A percentile compares a stretch with the other conserved stretches of the same genome.
Conservation (phyloP, 1,140 invertebrate genomes). For the Samia ricini region DNA sequence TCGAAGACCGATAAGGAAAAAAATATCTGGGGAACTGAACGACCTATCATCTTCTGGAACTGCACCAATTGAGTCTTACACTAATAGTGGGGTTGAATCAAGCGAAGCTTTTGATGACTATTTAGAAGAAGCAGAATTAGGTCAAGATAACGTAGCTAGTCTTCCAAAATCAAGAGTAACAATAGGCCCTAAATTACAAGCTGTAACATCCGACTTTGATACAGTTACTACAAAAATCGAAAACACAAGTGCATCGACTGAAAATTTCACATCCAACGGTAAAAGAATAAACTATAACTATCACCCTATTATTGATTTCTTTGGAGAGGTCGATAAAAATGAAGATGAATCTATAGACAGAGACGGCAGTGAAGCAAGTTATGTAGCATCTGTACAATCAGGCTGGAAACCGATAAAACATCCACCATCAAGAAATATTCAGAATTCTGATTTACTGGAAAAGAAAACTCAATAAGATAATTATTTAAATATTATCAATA, state of each 20-base stretch:
- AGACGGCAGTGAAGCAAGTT: conserved; percentile 54
- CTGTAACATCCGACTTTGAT: conserved; percentile 42
- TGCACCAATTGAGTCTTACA: conserved; percentile 52
- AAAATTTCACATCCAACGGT: conserved; percentile 34
- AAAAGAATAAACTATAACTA: conserved; percentile 89
- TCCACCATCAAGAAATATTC: conserved; percentile 38
- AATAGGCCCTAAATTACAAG: conserved; percentile 56
- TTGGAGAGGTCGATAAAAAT: conserved; percentile 74
- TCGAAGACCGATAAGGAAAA: conserved; percentile 67
- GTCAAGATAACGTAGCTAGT: conserved; percentile 32
- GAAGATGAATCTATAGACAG: conserved; percentile 58
- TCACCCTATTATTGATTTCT: conserved; percentile 91
- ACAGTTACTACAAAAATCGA: conserved; percentile 31
- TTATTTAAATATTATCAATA: neutral
- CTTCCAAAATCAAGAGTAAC: conserved; percentile 36
- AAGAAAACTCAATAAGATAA: conserved; percentile 19
- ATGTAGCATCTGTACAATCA: conserved; percentile 44
- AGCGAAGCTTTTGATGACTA: conserved; percentile 62
- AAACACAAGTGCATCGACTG: conserved; percentile 34
- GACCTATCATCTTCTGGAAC: conserved; percentile 67
- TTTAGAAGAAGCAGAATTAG: conserved; percentile 45
- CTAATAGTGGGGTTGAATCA: conserved; percentile 42
- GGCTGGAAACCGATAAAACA: conserved; percentile 73
- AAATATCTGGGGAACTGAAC: conserved; percentile 54
- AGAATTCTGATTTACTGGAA: conserved; percentile 30